A percentile compares a stretch with the other conserved stretches of the same genome.
These are phyloP conservation scores for Myxocyprinus asiaticus DNA, from an alignment of 2,113 vertebrate species.

Conservation along the genomic window DNA sequence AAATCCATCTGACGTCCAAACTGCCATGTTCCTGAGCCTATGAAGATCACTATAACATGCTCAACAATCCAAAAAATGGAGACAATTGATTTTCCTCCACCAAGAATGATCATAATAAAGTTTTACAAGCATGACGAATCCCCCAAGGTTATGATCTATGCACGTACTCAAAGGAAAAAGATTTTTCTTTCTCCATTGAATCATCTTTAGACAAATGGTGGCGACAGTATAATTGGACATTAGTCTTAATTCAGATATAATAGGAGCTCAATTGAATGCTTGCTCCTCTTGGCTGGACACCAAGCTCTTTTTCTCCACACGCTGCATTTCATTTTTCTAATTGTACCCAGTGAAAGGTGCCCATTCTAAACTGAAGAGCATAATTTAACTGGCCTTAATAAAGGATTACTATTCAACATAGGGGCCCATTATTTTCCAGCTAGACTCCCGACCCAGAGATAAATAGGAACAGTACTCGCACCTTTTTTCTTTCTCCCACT, in stretches of 20 bases:
- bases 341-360: slow-evolving; percentile 50
- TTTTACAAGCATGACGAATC: slow-evolving; percentile 5
- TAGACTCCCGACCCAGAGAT: slow-evolving; percentile 15
- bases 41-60: background rate
- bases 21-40: slow-evolving; percentile 15
- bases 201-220: slow-evolving; percentile 27
- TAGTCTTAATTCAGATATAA: slow-evolving; percentile 47
- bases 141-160: slow-evolving; percentile 15
- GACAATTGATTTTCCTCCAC: slow-evolving; percentile 26
- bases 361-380: slow-evolving; percentile 50
- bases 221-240: slow-evolving; percentile 49
- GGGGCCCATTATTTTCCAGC: slow-evolving; percentile 47
- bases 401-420: slow-evolving; percentile 57
- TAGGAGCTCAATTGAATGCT: slow-evolving; percentile 35
- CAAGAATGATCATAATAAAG: slow-evolving; percentile 38
- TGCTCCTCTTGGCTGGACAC: slow-evolving; percentile 19
- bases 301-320: background rate
- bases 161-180: background rate
- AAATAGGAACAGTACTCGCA: slow-evolving; percentile 29
- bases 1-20: background rate
- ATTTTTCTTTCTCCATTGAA: slow-evolving; percentile 9
- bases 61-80: slow-evolving; percentile 41
- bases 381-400: slow-evolving; percentile 58
- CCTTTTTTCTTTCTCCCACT: slow-evolving; percentile 31
- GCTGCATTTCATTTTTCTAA: slow-evolving; percentile 39